Percentiles rank a stretch among this genome's conserved stretches.
These are phyloP conservation scores for Sabatieria punctata DNA, from an alignment of 2,888 invertebrate genomes.

Conservation along the genomic window DNA sequence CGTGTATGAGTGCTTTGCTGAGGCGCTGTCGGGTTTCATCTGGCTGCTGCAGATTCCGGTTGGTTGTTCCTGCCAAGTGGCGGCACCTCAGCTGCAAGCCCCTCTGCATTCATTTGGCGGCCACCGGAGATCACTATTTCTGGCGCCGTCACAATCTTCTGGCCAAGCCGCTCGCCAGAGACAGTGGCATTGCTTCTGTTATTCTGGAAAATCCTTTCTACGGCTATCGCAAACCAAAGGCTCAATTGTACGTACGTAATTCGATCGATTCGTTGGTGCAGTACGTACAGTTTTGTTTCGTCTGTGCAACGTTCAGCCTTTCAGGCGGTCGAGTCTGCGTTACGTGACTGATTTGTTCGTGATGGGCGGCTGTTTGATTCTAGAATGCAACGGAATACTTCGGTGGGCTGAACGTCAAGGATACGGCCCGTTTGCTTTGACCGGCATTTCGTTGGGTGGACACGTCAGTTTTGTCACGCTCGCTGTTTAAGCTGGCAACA, in stretches of 20 bases:
- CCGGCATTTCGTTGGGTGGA: conserved; percentile 93
- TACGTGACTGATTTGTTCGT: conserved; percentile 95
- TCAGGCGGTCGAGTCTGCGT: conserved; percentile 67
- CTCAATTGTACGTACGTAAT: conserved; percentile 41
- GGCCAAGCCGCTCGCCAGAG: conserved; percentile 72
- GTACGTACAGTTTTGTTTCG: background rate
- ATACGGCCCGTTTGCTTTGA: conserved; percentile 76
- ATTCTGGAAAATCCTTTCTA: conserved; percentile 85
- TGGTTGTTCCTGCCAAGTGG: background rate
- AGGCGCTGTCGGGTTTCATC: background rate
- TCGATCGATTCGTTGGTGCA: background rate
- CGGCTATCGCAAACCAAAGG: conserved; percentile 65
- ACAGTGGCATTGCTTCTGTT: conserved; percentile 74
- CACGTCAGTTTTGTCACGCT: conserved; percentile 53
- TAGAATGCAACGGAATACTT: conserved; percentile 75
- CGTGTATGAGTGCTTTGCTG: conserved; percentile 47
- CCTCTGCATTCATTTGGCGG: conserved; percentile 73
- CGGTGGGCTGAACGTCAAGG: conserved; percentile 84
- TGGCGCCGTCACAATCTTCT: conserved; percentile 74
- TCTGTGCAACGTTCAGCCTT: conserved; percentile 14
- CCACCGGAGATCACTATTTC: conserved; percentile 74
- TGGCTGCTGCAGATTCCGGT: background rate
- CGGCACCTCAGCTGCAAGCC: background rate
- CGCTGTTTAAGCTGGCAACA: background rate
- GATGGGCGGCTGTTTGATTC: conserved; percentile 89